Percentiles rank a stretch among this genome's conserved stretches.
Conservation (phyloP, 2,888 invertebrate species). For the Pteria penguin region DNA sequence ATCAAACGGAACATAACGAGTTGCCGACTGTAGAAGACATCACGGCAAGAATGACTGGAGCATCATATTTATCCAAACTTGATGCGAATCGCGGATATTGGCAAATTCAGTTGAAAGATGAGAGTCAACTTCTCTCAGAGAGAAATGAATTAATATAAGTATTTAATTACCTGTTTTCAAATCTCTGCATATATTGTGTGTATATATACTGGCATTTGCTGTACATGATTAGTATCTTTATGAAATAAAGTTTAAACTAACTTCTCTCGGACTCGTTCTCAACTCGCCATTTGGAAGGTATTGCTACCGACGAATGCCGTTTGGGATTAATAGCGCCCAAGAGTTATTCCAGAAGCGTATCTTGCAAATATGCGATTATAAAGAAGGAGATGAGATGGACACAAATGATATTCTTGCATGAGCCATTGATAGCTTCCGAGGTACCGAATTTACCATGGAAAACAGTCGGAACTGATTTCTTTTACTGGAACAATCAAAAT, state of each 20-base stretch:
- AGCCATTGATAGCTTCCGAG: too few species aligned
- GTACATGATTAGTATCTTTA: too few species aligned
- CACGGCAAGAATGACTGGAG: too few species aligned
- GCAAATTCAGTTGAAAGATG: constrained; percentile 27
- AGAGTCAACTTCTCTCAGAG: constrained; percentile 12
- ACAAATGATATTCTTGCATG: constrained; percentile 51
- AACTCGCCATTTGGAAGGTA: constrained; percentile 29
- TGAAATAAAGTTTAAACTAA: too few species aligned
- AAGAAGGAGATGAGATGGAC: constrained; percentile 40
- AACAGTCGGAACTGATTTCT: too few species aligned
- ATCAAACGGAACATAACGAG: background rate
- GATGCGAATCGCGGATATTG: constrained; percentile 32
- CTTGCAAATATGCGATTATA: constrained; percentile 37
- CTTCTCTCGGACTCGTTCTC: too few species aligned
- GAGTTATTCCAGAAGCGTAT: constrained; percentile 51
- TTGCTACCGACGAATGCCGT: constrained; percentile 37
- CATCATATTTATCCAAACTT: constrained; percentile 1
- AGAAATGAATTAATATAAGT: too few species aligned
- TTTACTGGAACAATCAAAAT: too few species aligned
- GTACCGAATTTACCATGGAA: too few species aligned
- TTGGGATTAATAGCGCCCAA: constrained; percentile 39
- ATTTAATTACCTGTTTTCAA: too few species aligned
- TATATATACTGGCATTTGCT: too few species aligned
- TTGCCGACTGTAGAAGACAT: constrained; percentile 4
- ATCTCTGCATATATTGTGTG: too few species aligned